These are phyloP conservation scores for Echeneis naucrates DNA, from an alignment of 2,797 vertebrate genomes.

Conservation along the genomic window DNA sequence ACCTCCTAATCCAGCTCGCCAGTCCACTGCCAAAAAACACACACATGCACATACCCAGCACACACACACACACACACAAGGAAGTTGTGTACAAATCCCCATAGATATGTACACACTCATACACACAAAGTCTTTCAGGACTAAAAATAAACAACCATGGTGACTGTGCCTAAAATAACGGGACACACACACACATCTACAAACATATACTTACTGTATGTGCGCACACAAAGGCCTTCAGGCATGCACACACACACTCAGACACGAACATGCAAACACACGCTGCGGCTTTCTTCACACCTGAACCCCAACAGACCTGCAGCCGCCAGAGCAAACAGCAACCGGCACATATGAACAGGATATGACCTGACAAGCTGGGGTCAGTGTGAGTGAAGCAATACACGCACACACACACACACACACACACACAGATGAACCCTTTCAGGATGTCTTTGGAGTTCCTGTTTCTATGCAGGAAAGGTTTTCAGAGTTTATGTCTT, in stretches of 20 bases:
- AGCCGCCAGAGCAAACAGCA: constrained; percentile 68
- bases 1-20: constrained; percentile 69
- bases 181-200: constrained; percentile 32
- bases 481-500: constrained; percentile 46
- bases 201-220: constrained; percentile 23
- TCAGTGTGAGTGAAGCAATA: constrained; percentile 42
- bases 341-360: constrained; percentile 62
- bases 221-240: constrained; percentile 39
- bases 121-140: constrained; percentile 68
- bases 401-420: constrained; percentile 27
- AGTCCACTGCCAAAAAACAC: constrained; percentile 71
- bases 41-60: constrained; percentile 43
- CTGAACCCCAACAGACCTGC: constrained; percentile 58
- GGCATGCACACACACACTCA: constrained; percentile 29
- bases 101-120: constrained; percentile 44
- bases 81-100: constrained; percentile 49
- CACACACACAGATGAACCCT: not conserved
- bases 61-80: constrained; percentile 33
- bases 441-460: constrained; percentile 49
- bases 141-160: constrained; percentile 73
- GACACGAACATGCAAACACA: constrained; percentile 22
- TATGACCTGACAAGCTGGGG: constrained; percentile 71
- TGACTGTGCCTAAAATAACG: constrained; percentile 74
- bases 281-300: constrained; percentile 55
- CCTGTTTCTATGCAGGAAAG: constrained; percentile 22